A percentile compares a stretch with the other conserved stretches of the same genome.
These are phyloP conservation scores for Listronotus bonariensis DNA, from an alignment of 1,140 invertebrate species.

Conservation along the genomic window DNA sequence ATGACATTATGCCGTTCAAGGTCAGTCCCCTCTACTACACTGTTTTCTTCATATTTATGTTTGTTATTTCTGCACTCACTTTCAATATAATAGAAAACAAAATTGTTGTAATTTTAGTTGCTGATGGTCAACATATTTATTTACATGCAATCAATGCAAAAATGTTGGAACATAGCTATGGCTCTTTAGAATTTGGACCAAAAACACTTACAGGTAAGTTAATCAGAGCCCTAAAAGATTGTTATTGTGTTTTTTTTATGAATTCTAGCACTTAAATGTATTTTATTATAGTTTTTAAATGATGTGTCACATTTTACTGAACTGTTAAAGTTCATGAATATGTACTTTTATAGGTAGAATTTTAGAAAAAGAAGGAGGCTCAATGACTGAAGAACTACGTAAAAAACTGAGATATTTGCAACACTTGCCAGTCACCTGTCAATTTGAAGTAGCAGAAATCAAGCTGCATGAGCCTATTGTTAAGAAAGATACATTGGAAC, in stretches of 20 bases:
- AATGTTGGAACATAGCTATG: constrained; percentile 87
- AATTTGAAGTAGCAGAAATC: constrained; percentile 89
- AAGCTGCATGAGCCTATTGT: constrained; percentile 75
- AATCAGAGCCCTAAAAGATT: not conserved
- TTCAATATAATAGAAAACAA: too few relatives aligned
- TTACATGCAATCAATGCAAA: constrained; percentile 89
- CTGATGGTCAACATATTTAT: constrained; percentile 91
- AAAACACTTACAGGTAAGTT: constrained; percentile 68
- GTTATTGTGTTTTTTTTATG: constrained; percentile 34
- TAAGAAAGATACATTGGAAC: constrained; percentile 65
- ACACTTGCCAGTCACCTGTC: constrained; percentile 88
- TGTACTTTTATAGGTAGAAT: constrained; percentile 56
- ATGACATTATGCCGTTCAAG: too few relatives aligned
- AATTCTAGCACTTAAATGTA: too few relatives aligned
- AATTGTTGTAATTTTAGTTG: constrained; percentile 59
- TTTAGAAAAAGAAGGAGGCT: constrained; percentile 81
- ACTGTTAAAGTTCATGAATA: not conserved
- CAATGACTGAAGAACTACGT: constrained; percentile 80
- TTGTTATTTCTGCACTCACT: too few relatives aligned
- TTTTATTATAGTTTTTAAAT: not conserved
- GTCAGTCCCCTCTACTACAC: constrained; percentile 12
- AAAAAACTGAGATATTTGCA: constrained; percentile 79
- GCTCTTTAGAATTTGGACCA: constrained; percentile 78
- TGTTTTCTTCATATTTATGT: constrained; percentile 23
- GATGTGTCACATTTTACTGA: not conserved